Percentiles rank a stretch among this genome's conserved stretches.
Evolutionary conservation across 2,888 invertebrate genomes (phyloP).

Genomic region (Lamellibrachia satsuma): DNA sequence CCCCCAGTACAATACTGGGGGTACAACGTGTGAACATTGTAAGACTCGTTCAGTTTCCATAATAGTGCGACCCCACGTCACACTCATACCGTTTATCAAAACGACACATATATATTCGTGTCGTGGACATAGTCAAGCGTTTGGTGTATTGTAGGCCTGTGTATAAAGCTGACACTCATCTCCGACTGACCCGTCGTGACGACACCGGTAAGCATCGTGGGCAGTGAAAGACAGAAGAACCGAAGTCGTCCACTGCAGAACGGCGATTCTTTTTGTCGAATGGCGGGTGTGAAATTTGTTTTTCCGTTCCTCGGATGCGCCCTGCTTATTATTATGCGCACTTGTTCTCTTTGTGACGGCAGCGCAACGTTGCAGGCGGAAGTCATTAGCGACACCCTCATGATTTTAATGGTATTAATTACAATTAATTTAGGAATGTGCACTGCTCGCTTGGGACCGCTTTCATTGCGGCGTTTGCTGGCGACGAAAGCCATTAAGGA

Average conservation of each 20-base stretch:
- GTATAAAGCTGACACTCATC: no score
- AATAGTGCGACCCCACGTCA: no score
- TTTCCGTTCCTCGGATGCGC: not conserved
- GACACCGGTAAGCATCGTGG: not conserved
- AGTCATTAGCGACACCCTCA: conserved; percentile 13
- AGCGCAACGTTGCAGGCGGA: not conserved
- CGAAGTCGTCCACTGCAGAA: not conserved
- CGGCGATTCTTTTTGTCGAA: not conserved
- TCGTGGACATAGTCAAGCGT: no score
- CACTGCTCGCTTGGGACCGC: not conserved
- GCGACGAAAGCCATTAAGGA: not conserved
- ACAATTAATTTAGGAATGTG: conserved; percentile 17
- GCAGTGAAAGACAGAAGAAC: not conserved
- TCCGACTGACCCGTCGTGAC: not conserved
- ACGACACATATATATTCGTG: no score
- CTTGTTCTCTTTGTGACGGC: not conserved
- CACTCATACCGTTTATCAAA: no score
- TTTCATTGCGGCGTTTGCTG: not conserved
- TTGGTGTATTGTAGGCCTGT: no score
- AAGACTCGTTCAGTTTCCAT: no score
- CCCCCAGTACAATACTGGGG: no score
- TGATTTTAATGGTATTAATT: conserved; percentile 6
- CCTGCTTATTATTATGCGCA: not conserved
- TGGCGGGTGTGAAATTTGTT: not conserved
- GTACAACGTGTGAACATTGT: no score